Percentiles rank a stretch among this genome's conserved stretches.
phyloP scores from a whole-genome alignment of 2,113 vertebrate species.

The Cathartes aura region DNA sequence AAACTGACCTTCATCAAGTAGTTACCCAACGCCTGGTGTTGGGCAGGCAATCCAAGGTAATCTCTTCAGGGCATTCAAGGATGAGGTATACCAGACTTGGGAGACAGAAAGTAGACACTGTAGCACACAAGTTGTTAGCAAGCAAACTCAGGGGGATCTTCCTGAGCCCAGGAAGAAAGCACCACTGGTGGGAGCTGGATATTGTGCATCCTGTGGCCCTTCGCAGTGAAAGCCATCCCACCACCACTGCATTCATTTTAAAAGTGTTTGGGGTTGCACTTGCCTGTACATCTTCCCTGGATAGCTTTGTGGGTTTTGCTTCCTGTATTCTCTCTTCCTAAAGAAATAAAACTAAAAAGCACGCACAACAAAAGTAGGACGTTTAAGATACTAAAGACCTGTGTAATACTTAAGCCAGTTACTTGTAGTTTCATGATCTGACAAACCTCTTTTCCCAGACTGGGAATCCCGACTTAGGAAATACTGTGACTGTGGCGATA shows the following conservation, averaged over 20 bases:
- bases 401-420: not conserved
- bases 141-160: not conserved
- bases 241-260: not conserved
- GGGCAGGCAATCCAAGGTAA: not conserved
- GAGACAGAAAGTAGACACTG: not conserved
- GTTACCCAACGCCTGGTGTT: not conserved
- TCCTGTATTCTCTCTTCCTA: not conserved
- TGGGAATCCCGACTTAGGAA: not conserved
- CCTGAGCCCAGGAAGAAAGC: not conserved
- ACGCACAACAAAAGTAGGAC: not conserved
- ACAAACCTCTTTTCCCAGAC: not conserved
- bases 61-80: not conserved
- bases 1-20: not conserved
- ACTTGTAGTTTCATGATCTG: not conserved
- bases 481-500: not conserved
- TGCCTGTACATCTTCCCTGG: not conserved
- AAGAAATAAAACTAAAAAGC: not conserved
- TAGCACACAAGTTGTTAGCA: not conserved
- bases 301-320: not conserved
- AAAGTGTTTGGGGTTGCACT: not conserved
- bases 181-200: not conserved
- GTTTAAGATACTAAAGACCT: not conserved
- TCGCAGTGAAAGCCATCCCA: not conserved
- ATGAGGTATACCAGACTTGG: not conserved
- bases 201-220: rapidly evolving